Evolutionary conservation across 2,888 invertebrate genomes (phyloP).

Genomic region (Xylota segnis): DNA sequence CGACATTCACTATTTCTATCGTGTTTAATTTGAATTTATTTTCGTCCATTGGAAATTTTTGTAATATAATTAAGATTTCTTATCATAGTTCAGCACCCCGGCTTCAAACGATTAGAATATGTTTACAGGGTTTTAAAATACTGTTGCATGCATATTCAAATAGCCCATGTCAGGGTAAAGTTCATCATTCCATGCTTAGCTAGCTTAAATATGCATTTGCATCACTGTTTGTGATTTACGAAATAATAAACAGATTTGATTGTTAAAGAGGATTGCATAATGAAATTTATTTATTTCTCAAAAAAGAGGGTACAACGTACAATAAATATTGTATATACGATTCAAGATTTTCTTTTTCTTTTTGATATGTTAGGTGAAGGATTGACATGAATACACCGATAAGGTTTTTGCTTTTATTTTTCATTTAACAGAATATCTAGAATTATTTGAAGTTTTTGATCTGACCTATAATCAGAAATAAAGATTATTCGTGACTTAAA

Average conservation of each 20-base stretch:
- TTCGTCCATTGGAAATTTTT: not conserved
- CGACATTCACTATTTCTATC: not conserved
- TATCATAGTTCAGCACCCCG: not conserved
- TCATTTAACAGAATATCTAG: not conserved
- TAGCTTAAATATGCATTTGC: not conserved
- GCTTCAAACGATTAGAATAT: not conserved
- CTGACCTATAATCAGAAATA: too few relatives aligned
- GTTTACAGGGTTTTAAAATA: not conserved
- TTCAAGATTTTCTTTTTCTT: not conserved
- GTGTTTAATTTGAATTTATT: not conserved
- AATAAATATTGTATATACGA: not conserved
- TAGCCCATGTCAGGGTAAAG: not conserved
- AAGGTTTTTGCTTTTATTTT: conserved; percentile 12
- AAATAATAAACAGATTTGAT: not conserved
- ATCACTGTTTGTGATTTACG: not conserved
- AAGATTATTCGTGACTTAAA: not conserved
- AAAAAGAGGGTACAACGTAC: conserved; percentile 9
- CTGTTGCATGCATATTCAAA: not conserved
- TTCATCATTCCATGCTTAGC: not conserved
- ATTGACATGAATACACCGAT: conserved; percentile 8
- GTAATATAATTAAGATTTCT: not conserved
- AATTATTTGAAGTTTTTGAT: not conserved
- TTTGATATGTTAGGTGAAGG: not conserved
- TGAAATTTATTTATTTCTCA: not conserved
- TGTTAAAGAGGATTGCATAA: conserved; percentile 1